Conservation (phyloP, 2,113 vertebrate species). For the Halichoeres trimaculatus region DNA sequence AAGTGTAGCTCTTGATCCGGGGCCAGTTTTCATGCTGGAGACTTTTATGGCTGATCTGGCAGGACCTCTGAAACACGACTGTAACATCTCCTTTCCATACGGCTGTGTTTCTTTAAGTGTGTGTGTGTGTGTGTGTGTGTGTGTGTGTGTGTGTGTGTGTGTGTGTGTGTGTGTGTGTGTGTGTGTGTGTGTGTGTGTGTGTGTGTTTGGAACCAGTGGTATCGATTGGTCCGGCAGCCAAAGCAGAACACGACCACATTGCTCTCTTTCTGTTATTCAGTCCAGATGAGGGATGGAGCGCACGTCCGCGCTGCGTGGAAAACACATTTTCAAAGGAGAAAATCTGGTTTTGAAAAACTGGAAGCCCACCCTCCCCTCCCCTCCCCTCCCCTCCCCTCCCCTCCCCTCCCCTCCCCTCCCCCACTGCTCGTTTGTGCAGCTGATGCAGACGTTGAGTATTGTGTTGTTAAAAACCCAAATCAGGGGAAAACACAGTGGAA, state of each 20-base stretch:
- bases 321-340: constrained; percentile 86
- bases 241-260: constrained; percentile 63
- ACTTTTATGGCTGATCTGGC: constrained; percentile 79
- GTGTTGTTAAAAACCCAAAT: constrained; percentile 62
- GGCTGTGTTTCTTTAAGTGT: constrained; percentile 30
- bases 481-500: constrained; percentile 30
- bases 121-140: constrained; percentile 11
- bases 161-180: constrained; percentile 5
- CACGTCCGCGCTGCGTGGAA: constrained; percentile 64
- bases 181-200: constrained; percentile 9
- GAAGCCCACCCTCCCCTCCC: background rate
- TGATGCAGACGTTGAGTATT: constrained; percentile 51
- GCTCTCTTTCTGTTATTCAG: constrained; percentile 75
- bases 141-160: constrained; percentile 7
- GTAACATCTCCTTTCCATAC: constrained; percentile 72
- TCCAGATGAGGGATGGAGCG: constrained; percentile 81
- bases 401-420: too few relatives aligned
- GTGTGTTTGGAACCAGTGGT: constrained; percentile 41
- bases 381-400: too few relatives aligned
- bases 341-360: constrained; percentile 78
- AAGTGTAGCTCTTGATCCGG: constrained; percentile 76
- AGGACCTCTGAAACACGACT: constrained; percentile 71
- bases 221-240: constrained; percentile 64
- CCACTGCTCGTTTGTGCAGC: constrained; percentile 22
- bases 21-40: constrained; percentile 71